Evolutionary conservation across 2,797 vertebrate genomes (phyloP), one percentile per base, ranked within the genome.

Genomic region (Phoxinus dragarum): DNA sequence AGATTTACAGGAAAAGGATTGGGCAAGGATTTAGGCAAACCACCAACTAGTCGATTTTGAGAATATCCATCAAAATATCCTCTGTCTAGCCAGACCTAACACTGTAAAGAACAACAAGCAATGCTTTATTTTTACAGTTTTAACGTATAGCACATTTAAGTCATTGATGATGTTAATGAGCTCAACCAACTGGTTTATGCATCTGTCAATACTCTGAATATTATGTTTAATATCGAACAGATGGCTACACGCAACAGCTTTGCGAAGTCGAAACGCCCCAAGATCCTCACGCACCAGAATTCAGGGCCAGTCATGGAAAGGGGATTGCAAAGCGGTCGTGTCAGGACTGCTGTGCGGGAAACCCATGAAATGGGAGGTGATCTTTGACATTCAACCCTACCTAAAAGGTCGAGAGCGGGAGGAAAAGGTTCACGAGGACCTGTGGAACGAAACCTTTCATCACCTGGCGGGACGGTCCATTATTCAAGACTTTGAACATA

Each of bases 401-500:
- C 94, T 98, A 88, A 93, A 81, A 14, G 96, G 96, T 19, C 90
- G 93, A 1, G 95, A 96, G 68, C 92, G 86, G 0, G 94, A 90
- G 88, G 94, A 91, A 17, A 95, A 94, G 1, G 93, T 96, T 23
- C 93, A 94, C 5, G 93, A 95, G 81, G 97, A 99, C 83, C 91
- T 97, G 77, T 99, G 98, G 98, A 97, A 94, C 0, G 97, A 98
- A 93, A 99, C 97, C 86, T 98, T 99, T 93, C 98, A 99, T 89
- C 97, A 99, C 88, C 92, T 99, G 94, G 97, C 98, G 0, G 97
- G 96, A 56, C 94, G 93, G 68, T 96, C 98, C 38, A 95, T 99
- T 92, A 96, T 98, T 89, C 93, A 94, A 2, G 98, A 99, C 94
- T 97, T 99, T 0, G 98, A 99, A 91, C 96, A 97, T 89, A 97